phyloP scores from a whole-genome alignment of 92 coral and sea anemone species.

The Meandrina meandrites region DNA sequence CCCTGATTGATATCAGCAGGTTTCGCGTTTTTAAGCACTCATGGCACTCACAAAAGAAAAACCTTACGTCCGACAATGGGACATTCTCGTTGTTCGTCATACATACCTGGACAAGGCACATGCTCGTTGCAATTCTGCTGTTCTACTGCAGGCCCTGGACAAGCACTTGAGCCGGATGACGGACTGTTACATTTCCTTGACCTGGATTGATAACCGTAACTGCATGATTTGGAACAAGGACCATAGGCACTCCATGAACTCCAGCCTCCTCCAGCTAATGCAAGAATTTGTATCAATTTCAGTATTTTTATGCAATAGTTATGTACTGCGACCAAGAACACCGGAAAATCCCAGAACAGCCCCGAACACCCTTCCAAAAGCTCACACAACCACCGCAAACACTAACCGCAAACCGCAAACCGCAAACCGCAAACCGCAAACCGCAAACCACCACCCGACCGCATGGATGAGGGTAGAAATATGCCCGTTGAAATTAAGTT shows the following conservation, averaged over 20 bases:
- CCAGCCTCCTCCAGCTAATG: constrained; percentile 34
- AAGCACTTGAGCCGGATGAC: constrained; percentile 21
- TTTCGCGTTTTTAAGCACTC: no score
- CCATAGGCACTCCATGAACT: constrained; percentile 44
- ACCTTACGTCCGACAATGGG: background rate
- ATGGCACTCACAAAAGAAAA: no score
- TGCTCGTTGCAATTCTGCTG: constrained; percentile 12
- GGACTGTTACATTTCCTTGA: constrained; percentile 43
- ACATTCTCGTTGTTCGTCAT: background rate
- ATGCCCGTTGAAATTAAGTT: no score
- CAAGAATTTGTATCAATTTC: background rate
- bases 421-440: no score
- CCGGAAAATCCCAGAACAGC: no score
- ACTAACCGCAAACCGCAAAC: no score
- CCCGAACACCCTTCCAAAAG: no score
- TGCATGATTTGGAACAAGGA: constrained; percentile 34
- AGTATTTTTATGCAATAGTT: background rate
- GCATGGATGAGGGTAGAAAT: no score
- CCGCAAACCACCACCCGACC: no score
- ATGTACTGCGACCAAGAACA: no score
- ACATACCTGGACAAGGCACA: constrained; percentile 15
- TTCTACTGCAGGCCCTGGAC: constrained; percentile 29
- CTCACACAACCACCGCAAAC: no score
- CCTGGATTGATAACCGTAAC: constrained; percentile 33
- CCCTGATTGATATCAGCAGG: no score